Evolutionary conservation across 1,140 invertebrate genomes (phyloP).

Genomic region (Eciton burchellii): DNA sequence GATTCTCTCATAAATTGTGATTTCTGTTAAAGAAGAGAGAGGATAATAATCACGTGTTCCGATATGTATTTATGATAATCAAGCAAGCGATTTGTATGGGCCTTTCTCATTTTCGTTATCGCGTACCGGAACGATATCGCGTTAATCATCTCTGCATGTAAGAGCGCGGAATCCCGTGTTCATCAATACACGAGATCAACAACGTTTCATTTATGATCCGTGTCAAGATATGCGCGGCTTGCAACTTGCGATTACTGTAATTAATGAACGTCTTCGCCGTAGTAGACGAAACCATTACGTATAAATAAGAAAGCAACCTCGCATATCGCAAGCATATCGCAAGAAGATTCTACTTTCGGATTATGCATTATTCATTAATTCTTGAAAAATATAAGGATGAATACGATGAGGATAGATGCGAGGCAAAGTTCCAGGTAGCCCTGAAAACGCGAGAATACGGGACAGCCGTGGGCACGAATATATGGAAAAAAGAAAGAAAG

Average conservation of each 20-base stretch:
- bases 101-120: not conserved
- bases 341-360: not conserved
- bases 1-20: not conserved
- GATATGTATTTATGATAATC: not conserved
- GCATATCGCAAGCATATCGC: not conserved
- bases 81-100: no score
- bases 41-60: not conserved
- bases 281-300: not conserved
- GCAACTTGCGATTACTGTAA: conserved; percentile 3
- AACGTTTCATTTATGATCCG: not conserved
- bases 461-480: no score
- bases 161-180: conserved; percentile 3
- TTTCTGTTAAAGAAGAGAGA: not conserved
- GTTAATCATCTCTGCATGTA: not conserved
- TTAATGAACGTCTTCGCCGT: conserved; percentile 7
- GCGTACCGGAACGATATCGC: not conserved
- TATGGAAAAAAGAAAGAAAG: no score
- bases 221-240: conserved; percentile 8
- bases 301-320: not conserved
- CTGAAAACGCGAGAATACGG: no score
- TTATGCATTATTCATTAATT: not conserved
- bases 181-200: not conserved
- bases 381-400: not conserved
- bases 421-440: no score
- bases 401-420: no score